Evolutionary conservation across 2,113 vertebrate species (phyloP).

Genomic region (Anthoscopus minutus): DNA sequence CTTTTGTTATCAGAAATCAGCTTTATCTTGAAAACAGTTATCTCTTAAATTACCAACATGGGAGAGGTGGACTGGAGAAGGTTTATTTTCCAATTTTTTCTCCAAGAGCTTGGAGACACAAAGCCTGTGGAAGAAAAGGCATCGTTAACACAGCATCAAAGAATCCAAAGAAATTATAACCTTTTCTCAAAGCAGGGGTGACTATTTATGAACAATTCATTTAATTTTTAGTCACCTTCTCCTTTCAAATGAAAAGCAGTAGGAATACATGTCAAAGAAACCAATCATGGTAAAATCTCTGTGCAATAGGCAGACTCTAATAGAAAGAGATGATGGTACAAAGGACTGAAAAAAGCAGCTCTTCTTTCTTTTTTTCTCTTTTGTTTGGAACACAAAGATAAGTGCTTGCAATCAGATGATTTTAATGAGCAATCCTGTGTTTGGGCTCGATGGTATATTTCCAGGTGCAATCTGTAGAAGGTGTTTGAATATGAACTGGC

Average conservation of each 20-base stretch:
- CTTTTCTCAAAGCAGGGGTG: conserved; percentile 44
- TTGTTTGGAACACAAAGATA: conserved; percentile 56
- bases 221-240: conserved; percentile 64
- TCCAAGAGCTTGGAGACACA: conserved; percentile 30
- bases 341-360: conserved; percentile 12
- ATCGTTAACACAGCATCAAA: conserved; percentile 41
- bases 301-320: conserved; percentile 31
- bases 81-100: conserved; percentile 26
- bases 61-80: neutral
- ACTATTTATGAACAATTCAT: conserved; percentile 67
- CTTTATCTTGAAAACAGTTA: conserved; percentile 51
- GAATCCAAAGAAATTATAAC: neutral
- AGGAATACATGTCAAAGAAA: conserved; percentile 43
- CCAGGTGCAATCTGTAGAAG: neutral
- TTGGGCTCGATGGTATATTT: neutral
- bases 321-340: conserved; percentile 33
- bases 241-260: conserved; percentile 63
- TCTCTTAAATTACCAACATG: conserved; percentile 45
- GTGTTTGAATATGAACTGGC: neutral
- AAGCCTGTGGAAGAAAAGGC: conserved; percentile 32
- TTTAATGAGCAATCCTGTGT: conserved; percentile 44
- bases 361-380: neutral
- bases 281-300: conserved; percentile 47
- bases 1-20: conserved; percentile 50
- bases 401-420: conserved; percentile 43